These are phyloP conservation scores for Formica exsecta DNA, from an alignment of 1,140 invertebrate species.

Conservation along the genomic window DNA sequence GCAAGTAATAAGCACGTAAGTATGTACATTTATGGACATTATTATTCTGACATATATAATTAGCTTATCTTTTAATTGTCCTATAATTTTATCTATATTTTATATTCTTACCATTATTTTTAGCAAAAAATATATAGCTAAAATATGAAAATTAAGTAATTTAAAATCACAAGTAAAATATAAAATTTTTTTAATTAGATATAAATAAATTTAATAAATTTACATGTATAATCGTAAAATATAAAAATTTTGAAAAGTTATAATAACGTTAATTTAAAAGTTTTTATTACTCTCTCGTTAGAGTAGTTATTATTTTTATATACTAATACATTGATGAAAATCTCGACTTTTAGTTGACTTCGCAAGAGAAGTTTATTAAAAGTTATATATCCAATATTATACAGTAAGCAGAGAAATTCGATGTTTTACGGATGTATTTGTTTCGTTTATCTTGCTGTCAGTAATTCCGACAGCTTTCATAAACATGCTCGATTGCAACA, in stretches of 20 bases:
- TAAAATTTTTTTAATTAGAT: not conserved
- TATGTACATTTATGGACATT: not conserved
- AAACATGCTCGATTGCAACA: not conserved
- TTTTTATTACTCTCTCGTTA: constrained; percentile 28
- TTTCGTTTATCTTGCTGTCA: constrained; percentile 26
- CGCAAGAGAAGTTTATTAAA: constrained; percentile 30
- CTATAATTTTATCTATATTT: not conserved
- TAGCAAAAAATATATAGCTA: not conserved
- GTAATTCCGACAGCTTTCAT: constrained; percentile 10
- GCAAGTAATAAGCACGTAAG: constrained; percentile 87
- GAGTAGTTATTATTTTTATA: constrained; percentile 27
- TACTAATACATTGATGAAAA: constrained; percentile 27
- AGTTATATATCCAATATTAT: constrained; percentile 38
- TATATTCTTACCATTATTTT: not conserved
- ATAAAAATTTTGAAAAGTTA: not conserved
- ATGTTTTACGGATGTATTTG: constrained; percentile 13
- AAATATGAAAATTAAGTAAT: not conserved
- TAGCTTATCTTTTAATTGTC: not conserved
- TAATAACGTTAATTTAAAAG: constrained; percentile 13
- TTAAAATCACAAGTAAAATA: not conserved
- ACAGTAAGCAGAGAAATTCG: not conserved
- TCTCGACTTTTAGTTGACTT: not conserved
- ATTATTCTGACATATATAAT: not conserved
- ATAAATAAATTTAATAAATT: not conserved
- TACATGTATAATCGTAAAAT: not conserved